A percentile compares a stretch with the other conserved stretches of the same genome.
phyloP scores from a whole-genome alignment of 2,797 vertebrate genomes.

The Hydrolagus colliei region DNA sequence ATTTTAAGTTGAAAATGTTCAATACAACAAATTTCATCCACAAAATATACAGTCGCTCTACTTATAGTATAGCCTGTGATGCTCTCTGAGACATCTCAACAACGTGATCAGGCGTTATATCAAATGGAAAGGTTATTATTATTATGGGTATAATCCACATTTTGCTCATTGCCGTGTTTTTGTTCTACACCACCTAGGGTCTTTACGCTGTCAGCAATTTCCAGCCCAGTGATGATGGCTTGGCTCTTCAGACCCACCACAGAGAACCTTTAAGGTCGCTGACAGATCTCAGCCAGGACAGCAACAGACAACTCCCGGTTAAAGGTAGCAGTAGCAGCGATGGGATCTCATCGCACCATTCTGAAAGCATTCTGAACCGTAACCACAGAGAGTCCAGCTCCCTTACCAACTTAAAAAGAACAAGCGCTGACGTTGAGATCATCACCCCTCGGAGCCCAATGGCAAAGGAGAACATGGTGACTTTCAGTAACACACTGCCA shows the following conservation, averaged over 20 bases:
- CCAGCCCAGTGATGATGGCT: constrained; percentile 74
- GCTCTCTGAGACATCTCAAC: too few relatives aligned
- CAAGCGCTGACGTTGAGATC: constrained; percentile 74
- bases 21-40: too few relatives aligned
- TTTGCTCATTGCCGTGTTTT: constrained; percentile 30
- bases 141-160: too few relatives aligned
- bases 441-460: constrained; percentile 73
- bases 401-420: constrained; percentile 70
- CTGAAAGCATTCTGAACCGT: constrained; percentile 74
- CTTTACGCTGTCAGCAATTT: constrained; percentile 93
- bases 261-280: constrained; percentile 66
- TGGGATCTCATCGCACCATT: constrained; percentile 63
- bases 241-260: constrained; percentile 49
- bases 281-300: constrained; percentile 78
- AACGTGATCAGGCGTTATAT: too few relatives aligned
- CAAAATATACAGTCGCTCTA: too few relatives aligned
- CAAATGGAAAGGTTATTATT: too few relatives aligned
- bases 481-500: constrained; percentile 92
- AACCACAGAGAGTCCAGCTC: constrained; percentile 70
- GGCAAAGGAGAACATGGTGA: constrained; percentile 78
- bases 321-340: constrained; percentile 71
- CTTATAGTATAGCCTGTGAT: too few relatives aligned
- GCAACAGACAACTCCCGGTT: constrained; percentile 70
- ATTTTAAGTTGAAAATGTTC: background rate
- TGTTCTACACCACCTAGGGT: constrained; percentile 61